Evolutionary conservation across 2,797 vertebrate genomes (phyloP).

Genomic region (Chelidonichthys spinosus): DNA sequence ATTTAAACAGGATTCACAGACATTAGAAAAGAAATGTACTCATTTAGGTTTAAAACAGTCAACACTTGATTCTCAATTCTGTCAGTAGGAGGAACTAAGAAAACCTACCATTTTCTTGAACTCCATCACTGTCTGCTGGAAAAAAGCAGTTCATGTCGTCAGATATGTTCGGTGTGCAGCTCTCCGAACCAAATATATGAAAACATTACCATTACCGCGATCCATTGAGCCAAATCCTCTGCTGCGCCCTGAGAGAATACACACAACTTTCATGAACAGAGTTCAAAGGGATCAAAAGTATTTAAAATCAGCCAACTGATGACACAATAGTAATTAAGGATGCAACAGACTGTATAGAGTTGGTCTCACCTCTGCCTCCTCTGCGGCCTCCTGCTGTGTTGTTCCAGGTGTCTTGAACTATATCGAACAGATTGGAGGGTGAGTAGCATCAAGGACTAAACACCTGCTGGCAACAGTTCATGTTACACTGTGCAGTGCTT

Average conservation of each 20-base stretch:
- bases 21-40: not conserved
- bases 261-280: not conserved
- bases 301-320: not conserved
- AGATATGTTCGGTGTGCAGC: not conserved
- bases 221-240: constrained; percentile 29
- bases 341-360: too few species aligned
- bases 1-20: not conserved
- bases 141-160: not conserved
- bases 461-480: rapidly evolving
- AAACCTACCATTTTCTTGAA: constrained; percentile 32
- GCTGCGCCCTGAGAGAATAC: constrained; percentile 36
- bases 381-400: not conserved
- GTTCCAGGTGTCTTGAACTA: constrained; percentile 29
- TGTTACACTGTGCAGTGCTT: not conserved
- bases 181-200: not conserved
- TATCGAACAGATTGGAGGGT: not conserved
- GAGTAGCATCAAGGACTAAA: not conserved
- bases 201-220: constrained; percentile 31
- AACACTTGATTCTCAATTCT: not conserved
- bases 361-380: constrained; percentile 56
- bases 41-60: not conserved
- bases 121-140: constrained; percentile 7
- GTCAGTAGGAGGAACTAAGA: too few species aligned
- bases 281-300: too few species aligned
- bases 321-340: not conserved